A percentile compares a stretch with the other conserved stretches of the same genome.
Evolutionary conservation across 2,888 invertebrate species (phyloP).

Genomic region (Girardia tigrina): DNA sequence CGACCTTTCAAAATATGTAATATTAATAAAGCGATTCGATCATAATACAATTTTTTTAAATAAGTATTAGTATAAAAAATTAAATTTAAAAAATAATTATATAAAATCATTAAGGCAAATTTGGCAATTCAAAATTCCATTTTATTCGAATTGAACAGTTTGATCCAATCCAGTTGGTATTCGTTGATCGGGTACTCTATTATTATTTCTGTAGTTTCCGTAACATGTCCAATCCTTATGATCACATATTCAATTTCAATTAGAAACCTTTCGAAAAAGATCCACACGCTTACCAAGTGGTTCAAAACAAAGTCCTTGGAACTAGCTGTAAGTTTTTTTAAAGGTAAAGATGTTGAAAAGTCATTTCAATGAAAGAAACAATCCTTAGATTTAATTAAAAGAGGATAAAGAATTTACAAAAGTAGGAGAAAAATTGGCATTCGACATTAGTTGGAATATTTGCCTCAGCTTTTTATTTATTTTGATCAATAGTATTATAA

Average conservation of each 20-base stretch:
- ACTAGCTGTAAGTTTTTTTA: background rate
- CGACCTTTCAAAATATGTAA: no score
- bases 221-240: background rate
- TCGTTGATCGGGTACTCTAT: background rate
- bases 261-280: background rate
- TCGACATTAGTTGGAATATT: no score
- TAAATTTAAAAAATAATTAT: background rate
- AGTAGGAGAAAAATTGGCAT: no score
- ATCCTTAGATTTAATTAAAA: no score
- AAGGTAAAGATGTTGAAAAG: no score
- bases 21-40: background rate
- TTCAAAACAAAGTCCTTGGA: background rate
- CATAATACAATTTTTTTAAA: background rate
- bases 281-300: background rate
- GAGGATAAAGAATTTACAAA: no score
- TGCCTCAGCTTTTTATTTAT: no score
- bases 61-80: background rate
- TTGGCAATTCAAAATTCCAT: background rate
- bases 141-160: background rate
- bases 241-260: background rate
- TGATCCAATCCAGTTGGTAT: slow-evolving; percentile 12
- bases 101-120: background rate
- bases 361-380: no score
- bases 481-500: no score
- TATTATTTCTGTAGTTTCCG: background rate